Base-by-base conservation (phyloP, 2,113 vertebrate genomes). In the Pomatostomus ruficeps region DNA sequence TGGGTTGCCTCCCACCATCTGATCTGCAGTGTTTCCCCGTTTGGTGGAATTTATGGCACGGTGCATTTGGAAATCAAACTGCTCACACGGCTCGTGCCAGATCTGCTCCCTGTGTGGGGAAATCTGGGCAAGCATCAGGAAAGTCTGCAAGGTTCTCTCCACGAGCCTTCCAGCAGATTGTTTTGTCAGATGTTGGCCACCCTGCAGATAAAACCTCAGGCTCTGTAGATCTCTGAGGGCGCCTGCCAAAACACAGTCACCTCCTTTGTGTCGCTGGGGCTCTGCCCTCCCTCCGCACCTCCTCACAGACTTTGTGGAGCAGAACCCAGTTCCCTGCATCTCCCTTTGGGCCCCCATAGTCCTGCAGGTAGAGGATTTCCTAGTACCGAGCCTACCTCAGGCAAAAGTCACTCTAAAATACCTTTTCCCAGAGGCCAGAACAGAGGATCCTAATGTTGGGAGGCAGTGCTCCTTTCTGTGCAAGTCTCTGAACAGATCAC, bases 141-240 rank as follows among this genome's bases (percentile, higher is more conserved):
- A 63, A 93, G 21, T 43, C 83, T 49, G 48, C 2, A 3, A 93
- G 71, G 18, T 73, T 93, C 71, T 76, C 52, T 40, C 40, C 68
- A 45, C 0, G 6, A 51, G 66, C 48, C 45, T 80, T 74, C 51
- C 89, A 81, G 65, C 25, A 81, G 76, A 84, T 63, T 92, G 59
- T 67, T 81, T 84, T 57, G 43, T 78, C 91, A 96, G 76, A 92
- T 94, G 72, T 84, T 86, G 79, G 79, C 79, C 59, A 51, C 72
- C 35, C 67, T 59, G 63, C 51, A 57, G 31, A 91, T 54, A 73
- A 70, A 85, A 29, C 36, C 35, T 29, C 43, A 12, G 43, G 48
- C 48, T 49, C 38, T 51, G 42, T 17, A 63, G 82, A n/a, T 79
- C 71, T 55, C 85, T 45, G 20, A 63, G 40, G 43, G 35, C 4